Percentiles rank a stretch among this genome's conserved stretches.
phyloP scores from a whole-genome alignment of 2,797 vertebrate genomes.

The Gobio occitaniae region DNA sequence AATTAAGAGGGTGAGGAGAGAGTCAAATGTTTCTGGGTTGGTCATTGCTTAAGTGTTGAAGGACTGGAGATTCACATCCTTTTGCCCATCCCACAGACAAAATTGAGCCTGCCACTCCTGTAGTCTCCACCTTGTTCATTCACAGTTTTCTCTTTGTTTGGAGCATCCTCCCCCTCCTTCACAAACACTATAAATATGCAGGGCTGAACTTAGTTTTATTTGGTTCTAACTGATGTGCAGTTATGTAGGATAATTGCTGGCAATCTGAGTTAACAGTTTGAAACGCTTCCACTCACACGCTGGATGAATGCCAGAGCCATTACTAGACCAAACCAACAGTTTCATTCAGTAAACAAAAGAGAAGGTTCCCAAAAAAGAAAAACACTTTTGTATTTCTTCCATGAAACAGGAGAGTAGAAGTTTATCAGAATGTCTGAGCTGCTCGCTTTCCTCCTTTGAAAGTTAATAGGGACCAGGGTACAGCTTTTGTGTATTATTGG shows the following conservation, averaged over 20 bases:
- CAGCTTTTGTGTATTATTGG: neutral
- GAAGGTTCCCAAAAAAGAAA: neutral
- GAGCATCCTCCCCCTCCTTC: conserved; percentile 27
- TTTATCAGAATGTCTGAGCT: neutral
- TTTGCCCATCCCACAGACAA: neutral
- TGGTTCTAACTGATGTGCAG: conserved; percentile 73
- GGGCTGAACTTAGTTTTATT: conserved; percentile 67
- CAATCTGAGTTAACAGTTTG: conserved; percentile 4
- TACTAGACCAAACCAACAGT: conserved; percentile 12
- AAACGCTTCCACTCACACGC: conserved; percentile 14
- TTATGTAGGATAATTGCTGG: conserved; percentile 63
- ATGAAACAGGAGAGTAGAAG: neutral
- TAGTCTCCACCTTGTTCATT: conserved; percentile 36
- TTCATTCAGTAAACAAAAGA: neutral
- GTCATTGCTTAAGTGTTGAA: neutral
- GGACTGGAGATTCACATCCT: neutral
- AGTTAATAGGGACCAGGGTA: neutral
- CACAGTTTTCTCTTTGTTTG: conserved; percentile 2
- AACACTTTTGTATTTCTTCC: neutral
- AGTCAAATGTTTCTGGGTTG: neutral
- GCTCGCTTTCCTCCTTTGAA: neutral
- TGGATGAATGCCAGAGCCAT: conserved; percentile 57
- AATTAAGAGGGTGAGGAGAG: neutral
- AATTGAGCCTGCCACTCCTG: neutral
- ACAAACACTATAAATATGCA: conserved; percentile 48